Conservation (phyloP, 2,797 vertebrate genomes). For the Sebastes kiyomatsui region DNA sequence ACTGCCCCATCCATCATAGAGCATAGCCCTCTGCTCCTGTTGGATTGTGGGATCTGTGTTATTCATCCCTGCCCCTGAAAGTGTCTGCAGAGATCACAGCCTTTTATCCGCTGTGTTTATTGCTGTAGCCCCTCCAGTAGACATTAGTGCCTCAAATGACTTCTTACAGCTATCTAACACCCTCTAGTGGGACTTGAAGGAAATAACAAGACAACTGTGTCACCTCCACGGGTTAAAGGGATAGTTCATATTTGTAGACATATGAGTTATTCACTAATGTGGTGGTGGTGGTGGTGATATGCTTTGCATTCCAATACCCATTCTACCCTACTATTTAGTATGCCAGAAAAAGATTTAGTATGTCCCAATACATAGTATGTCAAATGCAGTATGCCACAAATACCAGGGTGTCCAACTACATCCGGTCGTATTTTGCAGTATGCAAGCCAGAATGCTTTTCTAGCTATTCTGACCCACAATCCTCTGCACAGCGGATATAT, state of each 20-base stretch:
- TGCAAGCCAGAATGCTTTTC: too few relatives aligned
- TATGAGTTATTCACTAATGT: not conserved
- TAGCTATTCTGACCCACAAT: too few relatives aligned
- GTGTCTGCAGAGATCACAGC: constrained; percentile 27
- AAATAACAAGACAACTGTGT: not conserved
- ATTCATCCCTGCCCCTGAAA: constrained; percentile 2
- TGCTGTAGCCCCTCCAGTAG: not conserved
- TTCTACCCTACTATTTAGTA: too few relatives aligned
- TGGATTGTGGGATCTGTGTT: not conserved
- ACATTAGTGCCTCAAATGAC: not conserved
- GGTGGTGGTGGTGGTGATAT: not conserved
- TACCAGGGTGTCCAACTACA: too few relatives aligned
- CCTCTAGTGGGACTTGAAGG: constrained; percentile 55
- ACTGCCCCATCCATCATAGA: not conserved
- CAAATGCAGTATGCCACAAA: too few relatives aligned
- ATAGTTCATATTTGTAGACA: not conserved
- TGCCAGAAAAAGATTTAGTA: too few relatives aligned
- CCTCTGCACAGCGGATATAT: too few relatives aligned
- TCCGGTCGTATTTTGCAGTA: too few relatives aligned
- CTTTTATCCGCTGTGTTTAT: constrained; percentile 11
- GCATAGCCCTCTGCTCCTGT: not conserved
- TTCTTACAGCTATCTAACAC: constrained; percentile 33
- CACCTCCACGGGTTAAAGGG: not conserved
- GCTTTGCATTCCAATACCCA: too few relatives aligned
- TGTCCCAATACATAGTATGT: too few relatives aligned